phyloP scores from a whole-genome alignment of 2,888 invertebrate genomes.

The Thyatira batis region DNA sequence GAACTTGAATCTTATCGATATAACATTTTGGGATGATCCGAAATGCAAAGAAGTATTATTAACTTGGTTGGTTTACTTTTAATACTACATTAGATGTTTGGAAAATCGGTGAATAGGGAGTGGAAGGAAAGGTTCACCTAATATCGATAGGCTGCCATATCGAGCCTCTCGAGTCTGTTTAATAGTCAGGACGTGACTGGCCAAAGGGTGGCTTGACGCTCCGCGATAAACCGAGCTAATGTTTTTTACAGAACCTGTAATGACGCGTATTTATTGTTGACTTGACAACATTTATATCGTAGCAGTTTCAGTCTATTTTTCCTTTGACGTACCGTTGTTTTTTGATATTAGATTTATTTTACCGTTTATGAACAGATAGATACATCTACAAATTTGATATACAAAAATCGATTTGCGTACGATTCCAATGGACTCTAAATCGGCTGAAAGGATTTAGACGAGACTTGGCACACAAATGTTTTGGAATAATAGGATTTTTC shows the following conservation, averaged over 20 bases:
- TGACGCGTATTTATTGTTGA: constrained; percentile 6
- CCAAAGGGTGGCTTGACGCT: constrained; percentile 17
- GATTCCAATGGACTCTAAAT: too few species aligned
- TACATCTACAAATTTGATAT: too few species aligned
- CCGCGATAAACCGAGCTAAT: constrained; percentile 26
- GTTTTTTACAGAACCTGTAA: constrained; percentile 20
- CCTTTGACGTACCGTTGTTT: too few species aligned
- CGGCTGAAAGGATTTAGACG: too few species aligned
- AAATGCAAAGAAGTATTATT: background rate
- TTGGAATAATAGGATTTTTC: too few species aligned
- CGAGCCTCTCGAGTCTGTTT: constrained; percentile 19
- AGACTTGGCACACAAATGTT: too few species aligned
- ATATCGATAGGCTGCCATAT: constrained; percentile 39
- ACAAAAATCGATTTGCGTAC: too few species aligned
- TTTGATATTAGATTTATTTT: too few species aligned
- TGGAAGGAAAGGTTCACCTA: constrained; percentile 11
- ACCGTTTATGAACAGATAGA: too few species aligned
- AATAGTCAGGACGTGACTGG: constrained; percentile 42
- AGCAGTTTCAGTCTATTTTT: background rate
- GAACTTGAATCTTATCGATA: background rate
- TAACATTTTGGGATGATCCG: background rate
- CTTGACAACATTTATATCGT: constrained; percentile 8
- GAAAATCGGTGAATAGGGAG: background rate
- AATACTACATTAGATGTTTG: background rate
- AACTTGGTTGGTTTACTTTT: background rate